phyloP scores from a whole-genome alignment of 2,888 invertebrate species.

The Autographa pulchrina region DNA sequence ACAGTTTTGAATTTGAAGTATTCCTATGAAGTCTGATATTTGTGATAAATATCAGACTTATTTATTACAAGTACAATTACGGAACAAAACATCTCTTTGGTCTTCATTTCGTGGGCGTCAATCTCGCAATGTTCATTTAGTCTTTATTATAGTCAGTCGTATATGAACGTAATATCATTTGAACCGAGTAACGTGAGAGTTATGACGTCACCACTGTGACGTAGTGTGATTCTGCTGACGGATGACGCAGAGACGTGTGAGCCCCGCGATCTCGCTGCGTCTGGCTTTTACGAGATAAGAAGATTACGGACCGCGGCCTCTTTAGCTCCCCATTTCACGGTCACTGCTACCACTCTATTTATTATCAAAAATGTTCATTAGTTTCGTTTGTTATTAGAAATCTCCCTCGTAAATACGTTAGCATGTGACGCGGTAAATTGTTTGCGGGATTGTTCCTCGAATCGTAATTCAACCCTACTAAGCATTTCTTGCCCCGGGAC shows the following conservation, averaged over 20 bases:
- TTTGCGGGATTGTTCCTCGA: slow-evolving; percentile 16
- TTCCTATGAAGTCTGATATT: background rate
- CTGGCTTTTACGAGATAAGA: slow-evolving; percentile 54
- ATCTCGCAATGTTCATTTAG: background rate
- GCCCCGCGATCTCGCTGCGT: slow-evolving; percentile 19
- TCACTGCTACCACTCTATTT: slow-evolving; percentile 23
- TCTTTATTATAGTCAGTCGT: slow-evolving; percentile 3
- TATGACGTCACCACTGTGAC: slow-evolving; percentile 16
- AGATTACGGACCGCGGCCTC: slow-evolving; percentile 52
- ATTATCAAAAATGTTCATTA: slow-evolving; percentile 49
- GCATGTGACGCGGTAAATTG: slow-evolving; percentile 28
- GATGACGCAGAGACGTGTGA: slow-evolving; percentile 50
- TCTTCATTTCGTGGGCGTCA: background rate
- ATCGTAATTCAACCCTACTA: background rate
- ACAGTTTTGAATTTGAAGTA: background rate
- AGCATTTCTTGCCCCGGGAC: background rate
- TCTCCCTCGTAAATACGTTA: slow-evolving; percentile 24
- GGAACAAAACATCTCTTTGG: background rate
- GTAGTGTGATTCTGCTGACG: slow-evolving; percentile 49
- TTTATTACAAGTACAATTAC: background rate
- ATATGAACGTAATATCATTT: slow-evolving; percentile 13
- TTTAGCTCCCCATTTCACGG: slow-evolving; percentile 31
- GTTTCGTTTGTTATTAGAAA: slow-evolving; percentile 32
- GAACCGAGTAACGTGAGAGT: slow-evolving; percentile 13
- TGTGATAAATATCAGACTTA: too few relatives aligned